Base-by-base conservation (phyloP, 2,888 invertebrate species). In the Deilephila porcellus region DNA sequence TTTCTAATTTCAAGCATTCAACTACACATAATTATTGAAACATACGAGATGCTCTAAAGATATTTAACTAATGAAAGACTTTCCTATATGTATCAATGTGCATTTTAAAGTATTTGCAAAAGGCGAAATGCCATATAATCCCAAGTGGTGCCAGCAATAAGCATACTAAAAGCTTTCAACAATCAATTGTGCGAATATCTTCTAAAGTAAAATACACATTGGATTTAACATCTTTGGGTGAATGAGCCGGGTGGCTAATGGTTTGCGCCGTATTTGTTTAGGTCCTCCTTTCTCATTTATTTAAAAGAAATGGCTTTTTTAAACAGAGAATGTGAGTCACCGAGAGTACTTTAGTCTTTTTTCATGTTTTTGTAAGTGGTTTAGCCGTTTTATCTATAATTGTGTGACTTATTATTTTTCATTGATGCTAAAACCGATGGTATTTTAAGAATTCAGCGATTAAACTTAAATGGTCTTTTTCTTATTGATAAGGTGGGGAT, bases 171-270 rank as follows among this genome's bases (percentile, higher is more conserved):
- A 83, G 79, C 76, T 78, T 83, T 81, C 80, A 72, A 76, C 64
- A 75, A 73, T 76, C 79, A 80, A 83, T 82, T 80, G 72, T 75
- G 77, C 78, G 76, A 79, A 78, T 78, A 78, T 80, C 77, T 81
- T 81, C 80, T 76, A 29, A 73, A 78, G 45, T 45, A 8, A 25
- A 78, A 77, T 76, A 76, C 78, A 74, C 17, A 45, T 45, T 20
- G 52, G 45, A 67, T 67, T 52, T 52, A 45, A 52, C 45, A 52
- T 25, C 67, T 20, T 37, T 17, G 53, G 25, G 19, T 60, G 52
- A 71, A 72, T 60, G 20, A 56, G 56, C 70, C 19, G 56, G 56
- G 67, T 45, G 8, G 71, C 53, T 67, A 67, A 67, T 67, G 17
- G 45, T 45, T 67, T 67, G 67, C 52, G 17, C 67, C 52, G 67